phyloP scores from a whole-genome alignment of 1,140 invertebrate species.

The Drosophila sucinea region DNA sequence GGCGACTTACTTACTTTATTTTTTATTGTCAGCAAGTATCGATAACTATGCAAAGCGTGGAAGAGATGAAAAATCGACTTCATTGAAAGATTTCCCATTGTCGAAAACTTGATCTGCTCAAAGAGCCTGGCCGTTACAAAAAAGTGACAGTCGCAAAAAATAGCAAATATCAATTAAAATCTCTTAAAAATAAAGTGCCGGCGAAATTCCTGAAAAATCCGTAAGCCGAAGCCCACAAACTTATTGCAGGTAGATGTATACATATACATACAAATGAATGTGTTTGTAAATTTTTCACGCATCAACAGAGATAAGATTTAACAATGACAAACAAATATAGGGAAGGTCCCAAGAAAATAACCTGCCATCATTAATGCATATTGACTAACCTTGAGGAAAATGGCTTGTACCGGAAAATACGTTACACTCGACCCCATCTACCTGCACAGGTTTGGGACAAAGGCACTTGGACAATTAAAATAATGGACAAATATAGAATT shows the following conservation, averaged over 20 bases:
- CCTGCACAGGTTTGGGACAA: slow-evolving; percentile 58
- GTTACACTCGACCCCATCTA: slow-evolving; percentile 55
- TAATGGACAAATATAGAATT: slow-evolving; percentile 57
- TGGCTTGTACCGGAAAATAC: slow-evolving; percentile 60
- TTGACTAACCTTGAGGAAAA: slow-evolving; percentile 72
- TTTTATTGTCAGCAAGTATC: not conserved
- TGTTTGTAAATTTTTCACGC: slow-evolving; percentile 65
- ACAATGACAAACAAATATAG: slow-evolving; percentile 74
- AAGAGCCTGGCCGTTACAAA: slow-evolving; percentile 50
- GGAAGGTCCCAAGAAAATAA: slow-evolving; percentile 53
- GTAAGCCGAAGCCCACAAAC: slow-evolving; percentile 43
- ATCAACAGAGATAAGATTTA: slow-evolving; percentile 59
- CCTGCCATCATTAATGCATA: slow-evolving; percentile 77
- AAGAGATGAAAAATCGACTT: not conserved
- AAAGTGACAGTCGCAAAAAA: slow-evolving; percentile 41
- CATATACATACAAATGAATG: slow-evolving; percentile 21
- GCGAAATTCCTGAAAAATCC: slow-evolving; percentile 68
- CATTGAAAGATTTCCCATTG: not conserved
- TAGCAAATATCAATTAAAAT: slow-evolving; percentile 62
- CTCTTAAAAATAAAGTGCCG: slow-evolving; percentile 63
- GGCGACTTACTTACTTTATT: not conserved
- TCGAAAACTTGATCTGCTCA: not conserved
- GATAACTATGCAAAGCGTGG: not conserved
- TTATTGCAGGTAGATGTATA: slow-evolving; percentile 26
- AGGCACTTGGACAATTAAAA: slow-evolving; percentile 55